Percentiles rank a stretch among this genome's conserved stretches.
These are phyloP conservation scores for Periophthalmus magnuspinnatus DNA, from an alignment of 2,797 vertebrate species.

Conservation along the genomic window DNA sequence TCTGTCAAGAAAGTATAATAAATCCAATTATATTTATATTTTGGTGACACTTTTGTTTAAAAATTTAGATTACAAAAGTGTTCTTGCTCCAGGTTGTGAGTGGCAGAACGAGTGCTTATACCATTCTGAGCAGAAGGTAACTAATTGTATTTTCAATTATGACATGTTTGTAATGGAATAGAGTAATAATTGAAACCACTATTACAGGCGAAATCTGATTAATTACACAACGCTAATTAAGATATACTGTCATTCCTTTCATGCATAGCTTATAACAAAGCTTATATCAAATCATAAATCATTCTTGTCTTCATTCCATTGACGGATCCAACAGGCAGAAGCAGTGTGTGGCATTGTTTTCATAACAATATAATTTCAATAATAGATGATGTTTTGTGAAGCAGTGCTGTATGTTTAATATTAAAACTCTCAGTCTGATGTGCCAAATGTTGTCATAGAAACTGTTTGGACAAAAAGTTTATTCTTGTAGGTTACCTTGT, in stretches of 20 bases:
- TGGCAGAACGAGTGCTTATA: too few species aligned
- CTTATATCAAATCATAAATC: not conserved
- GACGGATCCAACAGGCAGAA: not conserved
- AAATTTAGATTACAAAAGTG: too few species aligned
- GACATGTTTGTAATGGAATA: too few species aligned
- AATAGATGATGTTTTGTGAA: slow-evolving; percentile 2
- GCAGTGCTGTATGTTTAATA: slow-evolving; percentile 16
- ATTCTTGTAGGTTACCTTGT: not conserved
- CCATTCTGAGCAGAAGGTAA: too few species aligned
- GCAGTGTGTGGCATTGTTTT: not conserved
- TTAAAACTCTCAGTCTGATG: not conserved
- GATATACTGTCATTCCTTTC: not conserved
- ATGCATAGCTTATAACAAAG: not conserved
- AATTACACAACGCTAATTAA: too few species aligned
- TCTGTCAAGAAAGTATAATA: too few species aligned
- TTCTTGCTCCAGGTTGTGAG: too few species aligned
- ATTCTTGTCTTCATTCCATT: not conserved
- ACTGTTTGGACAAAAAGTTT: not conserved
- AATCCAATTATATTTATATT: too few species aligned
- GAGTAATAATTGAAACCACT: too few species aligned
- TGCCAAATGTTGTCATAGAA: slow-evolving; percentile 4
- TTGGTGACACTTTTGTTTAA: too few species aligned
- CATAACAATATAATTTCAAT: slow-evolving; percentile 2
- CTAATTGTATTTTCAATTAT: too few species aligned
- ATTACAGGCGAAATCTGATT: too few species aligned